phyloP scores from a whole-genome alignment of 2,888 invertebrate species.

The Cremastinae sp. region DNA sequence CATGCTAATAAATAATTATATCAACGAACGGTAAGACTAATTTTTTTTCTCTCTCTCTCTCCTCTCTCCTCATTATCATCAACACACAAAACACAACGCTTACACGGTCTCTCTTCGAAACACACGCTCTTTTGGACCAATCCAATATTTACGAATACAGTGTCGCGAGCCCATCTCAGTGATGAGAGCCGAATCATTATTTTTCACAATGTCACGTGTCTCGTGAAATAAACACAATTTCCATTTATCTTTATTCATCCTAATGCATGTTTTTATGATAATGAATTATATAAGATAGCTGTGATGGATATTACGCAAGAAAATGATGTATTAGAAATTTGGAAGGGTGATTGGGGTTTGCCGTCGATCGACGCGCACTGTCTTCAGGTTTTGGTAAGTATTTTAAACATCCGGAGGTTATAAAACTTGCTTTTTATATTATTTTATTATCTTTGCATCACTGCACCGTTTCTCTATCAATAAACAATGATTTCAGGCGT shows the following conservation, averaged over 20 bases:
- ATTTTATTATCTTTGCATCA: background rate
- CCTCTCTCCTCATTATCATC: too few relatives aligned
- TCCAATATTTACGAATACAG: too few relatives aligned
- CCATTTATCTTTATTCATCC: background rate
- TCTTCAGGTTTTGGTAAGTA: slow-evolving; percentile 84
- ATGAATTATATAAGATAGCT: slow-evolving; percentile 27
- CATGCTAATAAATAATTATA: too few relatives aligned
- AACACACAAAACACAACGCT: too few relatives aligned
- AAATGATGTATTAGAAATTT: slow-evolving; percentile 81
- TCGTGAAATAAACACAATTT: slow-evolving; percentile 38
- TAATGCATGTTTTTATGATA: too few relatives aligned
- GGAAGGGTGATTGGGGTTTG: slow-evolving; percentile 86
- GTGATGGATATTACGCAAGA: slow-evolving; percentile 67
- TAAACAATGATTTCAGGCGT: slow-evolving; percentile 81
- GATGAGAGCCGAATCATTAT: slow-evolving; percentile 1
- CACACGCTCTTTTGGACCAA: too few relatives aligned
- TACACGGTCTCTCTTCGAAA: too few relatives aligned
- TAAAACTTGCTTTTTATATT: background rate
- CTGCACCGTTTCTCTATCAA: background rate
- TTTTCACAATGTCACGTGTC: slow-evolving; percentile 38
- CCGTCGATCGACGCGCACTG: slow-evolving; percentile 85
- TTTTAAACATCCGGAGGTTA: too few relatives aligned
- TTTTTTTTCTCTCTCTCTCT: too few relatives aligned
- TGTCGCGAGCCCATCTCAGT: too few relatives aligned
- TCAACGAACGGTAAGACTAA: too few relatives aligned